Base-by-base conservation (phyloP, 2,888 invertebrate species). In the Horisme vitalbata region DNA sequence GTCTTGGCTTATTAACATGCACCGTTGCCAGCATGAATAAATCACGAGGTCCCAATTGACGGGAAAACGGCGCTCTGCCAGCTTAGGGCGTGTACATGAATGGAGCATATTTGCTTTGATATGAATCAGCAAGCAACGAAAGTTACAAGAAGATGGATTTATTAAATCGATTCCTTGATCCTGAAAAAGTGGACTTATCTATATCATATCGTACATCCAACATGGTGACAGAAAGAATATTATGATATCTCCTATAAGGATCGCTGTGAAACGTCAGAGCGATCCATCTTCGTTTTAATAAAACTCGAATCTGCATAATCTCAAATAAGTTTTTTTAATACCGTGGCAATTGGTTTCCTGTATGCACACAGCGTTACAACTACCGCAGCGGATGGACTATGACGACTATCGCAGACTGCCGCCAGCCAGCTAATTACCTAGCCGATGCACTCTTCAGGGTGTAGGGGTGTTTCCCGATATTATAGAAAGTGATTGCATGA, bases 1-100 rank as follows among this genome's bases (percentile, higher is more conserved):
- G 46, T 27, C 57, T 59, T 57, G 45, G 51, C 70, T 70, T 65
- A 71, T 83, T 81, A 79, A 61, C 66, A 81, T 80, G 73, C 76
- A 70, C 52, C 21, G 46, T 48, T 65, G 72, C 65, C 62, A 67
- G 59, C 53, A 54, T 65, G 68, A 67, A 83, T 83, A 71, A 74
- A 79, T 80, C 71, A 80, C 59, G 52, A 49, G 59, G 68, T 71
- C 75, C 74, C 71, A 61, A 63, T 63, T 74, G 79, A 73, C 75
- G 63, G 68, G 67, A 66, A 73, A 69, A 71, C 68, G 61, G 60
- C 58, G 63, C 61, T 61, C 59, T 75, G 75, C 76, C 77, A 74
- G 73, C 65, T 67, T 41, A 10, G 7, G 20, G 6, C 20, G 18
- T 11, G 18, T 18, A 18, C 18, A 15, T 11, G 10, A 32, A 32